A percentile compares a stretch with the other conserved stretches of the same genome.
phyloP scores from a whole-genome alignment of 1,140 invertebrate genomes.

The Sycophila sp. region DNA sequence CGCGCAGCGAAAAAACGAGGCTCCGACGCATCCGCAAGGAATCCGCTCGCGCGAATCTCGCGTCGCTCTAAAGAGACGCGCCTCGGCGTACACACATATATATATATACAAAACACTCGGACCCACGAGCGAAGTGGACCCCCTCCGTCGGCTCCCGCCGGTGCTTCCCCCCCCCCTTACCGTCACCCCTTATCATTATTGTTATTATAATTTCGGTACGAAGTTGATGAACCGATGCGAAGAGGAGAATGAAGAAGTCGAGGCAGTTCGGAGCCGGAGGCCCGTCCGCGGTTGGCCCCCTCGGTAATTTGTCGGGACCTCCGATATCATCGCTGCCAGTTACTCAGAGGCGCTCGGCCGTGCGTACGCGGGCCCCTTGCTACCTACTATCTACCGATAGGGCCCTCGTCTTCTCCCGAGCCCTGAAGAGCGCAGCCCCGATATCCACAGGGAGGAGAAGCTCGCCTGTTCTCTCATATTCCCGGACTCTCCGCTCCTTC shows the following conservation, averaged over 20 bases:
- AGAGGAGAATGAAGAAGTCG: slow-evolving; percentile 15
- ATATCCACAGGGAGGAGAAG: not conserved
- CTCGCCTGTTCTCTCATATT: slow-evolving; percentile 27
- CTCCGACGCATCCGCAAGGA: too few species aligned
- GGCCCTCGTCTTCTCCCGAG: not conserved
- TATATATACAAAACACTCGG: too few species aligned
- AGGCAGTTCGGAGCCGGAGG: not conserved
- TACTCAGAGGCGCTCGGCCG: slow-evolving; percentile 17
- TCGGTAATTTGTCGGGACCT: slow-evolving; percentile 36
- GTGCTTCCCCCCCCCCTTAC: slow-evolving; percentile 8
- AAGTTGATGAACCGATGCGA: slow-evolving; percentile 11
- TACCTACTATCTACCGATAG: slow-evolving; percentile 33
- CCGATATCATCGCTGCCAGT: slow-evolving; percentile 34
- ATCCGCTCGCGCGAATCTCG: not conserved
- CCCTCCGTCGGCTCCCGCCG: not conserved
- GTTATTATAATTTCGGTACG: slow-evolving; percentile 34
- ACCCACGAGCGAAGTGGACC: not conserved
- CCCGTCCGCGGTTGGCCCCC: slow-evolving; percentile 19
- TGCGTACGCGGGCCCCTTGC: slow-evolving; percentile 2
- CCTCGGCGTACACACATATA: too few species aligned
- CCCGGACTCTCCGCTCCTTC: not conserved
- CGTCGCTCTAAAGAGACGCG: too few species aligned
- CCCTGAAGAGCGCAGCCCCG: not conserved
- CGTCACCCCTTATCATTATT: slow-evolving; percentile 28
- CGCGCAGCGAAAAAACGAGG: slow-evolving; percentile 2